Percentiles rank a stretch among this genome's conserved stretches.
Conservation (phyloP, 2,888 invertebrate genomes). For the Epistrophe grossulariae region DNA sequence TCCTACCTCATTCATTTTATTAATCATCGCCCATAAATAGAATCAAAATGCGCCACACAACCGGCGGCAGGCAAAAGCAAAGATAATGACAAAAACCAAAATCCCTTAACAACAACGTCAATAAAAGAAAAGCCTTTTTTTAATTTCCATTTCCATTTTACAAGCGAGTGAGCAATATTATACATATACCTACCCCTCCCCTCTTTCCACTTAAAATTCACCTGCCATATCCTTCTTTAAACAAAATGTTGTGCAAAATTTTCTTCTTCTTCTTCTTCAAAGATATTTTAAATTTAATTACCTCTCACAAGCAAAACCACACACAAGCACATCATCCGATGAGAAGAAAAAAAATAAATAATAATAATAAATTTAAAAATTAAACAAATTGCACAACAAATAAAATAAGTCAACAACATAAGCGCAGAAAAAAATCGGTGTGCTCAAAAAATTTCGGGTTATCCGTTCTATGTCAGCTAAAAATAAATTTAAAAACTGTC, state of each 20-base stretch:
- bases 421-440: slow-evolving; percentile 28
- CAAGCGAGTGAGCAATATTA: slow-evolving; percentile 2
- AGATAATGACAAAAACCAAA: slow-evolving; percentile 13
- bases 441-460: slow-evolving; percentile 57
- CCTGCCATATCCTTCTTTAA: slow-evolving; percentile 47
- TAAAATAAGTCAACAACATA: slow-evolving; percentile 53
- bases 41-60: not conserved
- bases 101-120: slow-evolving; percentile 38
- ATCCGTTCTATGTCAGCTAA: slow-evolving; percentile 71
- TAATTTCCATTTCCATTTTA: slow-evolving; percentile 32
- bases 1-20: slow-evolving; percentile 25
- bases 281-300: slow-evolving; percentile 69
- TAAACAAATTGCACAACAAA: slow-evolving; percentile 49
- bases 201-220: slow-evolving; percentile 18
- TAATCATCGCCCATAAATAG: slow-evolving; percentile 58
- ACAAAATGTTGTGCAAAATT: slow-evolving; percentile 43
- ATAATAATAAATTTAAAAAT: slow-evolving; percentile 14
- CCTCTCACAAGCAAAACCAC: slow-evolving; percentile 31
- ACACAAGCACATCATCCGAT: not conserved
- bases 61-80: not conserved
- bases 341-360: not conserved
- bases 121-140: slow-evolving; percentile 24
- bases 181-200: not conserved
- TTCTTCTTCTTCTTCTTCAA: slow-evolving; percentile 41
- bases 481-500: slow-evolving; percentile 72